These are phyloP conservation scores for Latrodectus elegans DNA, from an alignment of 2,888 invertebrate species.

Conservation along the genomic window DNA sequence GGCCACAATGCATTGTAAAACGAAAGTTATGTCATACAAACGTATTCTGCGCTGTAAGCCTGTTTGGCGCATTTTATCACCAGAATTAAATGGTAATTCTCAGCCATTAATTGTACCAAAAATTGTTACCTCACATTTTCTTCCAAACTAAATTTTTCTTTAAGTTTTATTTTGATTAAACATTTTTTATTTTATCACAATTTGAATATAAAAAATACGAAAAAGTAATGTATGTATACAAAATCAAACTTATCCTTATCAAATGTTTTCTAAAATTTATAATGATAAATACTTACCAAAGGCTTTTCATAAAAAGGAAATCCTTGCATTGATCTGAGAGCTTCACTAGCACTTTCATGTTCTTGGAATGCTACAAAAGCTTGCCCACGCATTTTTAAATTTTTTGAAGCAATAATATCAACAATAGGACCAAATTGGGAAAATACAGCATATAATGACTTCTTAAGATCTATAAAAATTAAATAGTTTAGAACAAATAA, in stretches of 20 bases:
- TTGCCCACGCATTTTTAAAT: constrained; percentile 97
- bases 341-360: constrained; percentile 95
- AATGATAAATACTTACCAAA: constrained; percentile 79
- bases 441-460: constrained; percentile 98
- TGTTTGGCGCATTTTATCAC: no score
- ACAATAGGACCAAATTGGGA: constrained; percentile 99
- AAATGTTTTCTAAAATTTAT: background rate
- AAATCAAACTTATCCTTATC: background rate
- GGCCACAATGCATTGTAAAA: no score
- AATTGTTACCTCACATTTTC: no score
- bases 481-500: no score
- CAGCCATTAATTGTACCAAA: no score
- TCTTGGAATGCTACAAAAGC: constrained; percentile 99
- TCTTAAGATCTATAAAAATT: constrained; percentile 86
- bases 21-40: no score
- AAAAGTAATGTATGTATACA: background rate
- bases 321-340: constrained; percentile 97
- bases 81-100: no score
- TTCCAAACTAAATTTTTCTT: no score
- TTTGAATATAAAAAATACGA: no score
- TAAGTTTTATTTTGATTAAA: no score
- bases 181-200: no score
- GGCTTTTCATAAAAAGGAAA: constrained; percentile 99
- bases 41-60: no score
- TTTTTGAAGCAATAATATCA: constrained; percentile 96